A percentile compares a stretch with the other conserved stretches of the same genome.
Conservation (phyloP, 2,888 invertebrate species). For the Epinotia brunnichana region DNA sequence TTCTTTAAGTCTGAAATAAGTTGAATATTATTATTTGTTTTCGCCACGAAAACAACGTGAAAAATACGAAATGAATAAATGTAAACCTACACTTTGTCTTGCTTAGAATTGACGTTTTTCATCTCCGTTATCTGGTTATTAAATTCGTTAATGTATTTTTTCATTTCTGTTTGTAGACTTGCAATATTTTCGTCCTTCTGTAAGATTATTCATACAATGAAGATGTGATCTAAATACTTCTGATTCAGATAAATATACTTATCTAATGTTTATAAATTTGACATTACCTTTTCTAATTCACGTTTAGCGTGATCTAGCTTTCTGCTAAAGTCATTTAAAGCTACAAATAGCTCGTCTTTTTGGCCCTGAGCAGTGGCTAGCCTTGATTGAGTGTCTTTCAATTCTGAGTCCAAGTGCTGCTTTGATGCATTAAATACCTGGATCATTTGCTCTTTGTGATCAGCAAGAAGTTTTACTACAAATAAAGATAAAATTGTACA, state of each 20-base stretch:
- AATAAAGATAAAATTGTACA: not conserved
- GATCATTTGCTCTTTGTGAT: constrained; percentile 53
- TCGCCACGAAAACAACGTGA: not conserved
- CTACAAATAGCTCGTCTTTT: constrained; percentile 49
- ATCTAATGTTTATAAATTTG: not conserved
- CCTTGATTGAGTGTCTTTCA: constrained; percentile 47
- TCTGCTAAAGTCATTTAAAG: constrained; percentile 49
- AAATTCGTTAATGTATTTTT: constrained; percentile 53
- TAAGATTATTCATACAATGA: constrained; percentile 16
- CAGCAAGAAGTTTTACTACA: constrained; percentile 53
- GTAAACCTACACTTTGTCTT: constrained; percentile 56
- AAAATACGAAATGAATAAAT: not conserved
- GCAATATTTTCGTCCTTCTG: constrained; percentile 57
- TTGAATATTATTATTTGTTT: not conserved
- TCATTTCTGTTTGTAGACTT: constrained; percentile 53
- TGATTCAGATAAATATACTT: not conserved
- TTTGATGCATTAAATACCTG: constrained; percentile 51
- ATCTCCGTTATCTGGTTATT: constrained; percentile 51
- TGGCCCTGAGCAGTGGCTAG: constrained; percentile 46
- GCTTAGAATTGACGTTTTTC: constrained; percentile 49
- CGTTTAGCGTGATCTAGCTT: constrained; percentile 49
- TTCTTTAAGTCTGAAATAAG: constrained; percentile 53
- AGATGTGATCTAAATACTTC: not conserved
- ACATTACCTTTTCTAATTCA: constrained; percentile 51
- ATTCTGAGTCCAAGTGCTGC: constrained; percentile 53